A percentile compares a stretch with the other conserved stretches of the same genome.
phyloP scores from a whole-genome alignment of 2,797 vertebrate species.

The Muscicapa comitata region DNA sequence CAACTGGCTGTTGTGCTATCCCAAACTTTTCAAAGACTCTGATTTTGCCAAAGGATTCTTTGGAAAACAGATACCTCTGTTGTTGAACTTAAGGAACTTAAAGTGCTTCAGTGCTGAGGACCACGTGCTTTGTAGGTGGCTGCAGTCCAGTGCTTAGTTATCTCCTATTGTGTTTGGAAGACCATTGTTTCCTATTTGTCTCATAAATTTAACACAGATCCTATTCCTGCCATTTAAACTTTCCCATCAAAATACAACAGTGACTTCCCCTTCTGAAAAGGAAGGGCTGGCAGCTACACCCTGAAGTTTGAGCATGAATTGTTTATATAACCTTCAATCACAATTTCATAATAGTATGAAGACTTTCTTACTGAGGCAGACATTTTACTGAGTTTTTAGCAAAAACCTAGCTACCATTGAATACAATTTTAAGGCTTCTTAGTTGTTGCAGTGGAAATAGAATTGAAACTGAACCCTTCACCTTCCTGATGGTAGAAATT shows the following conservation, averaged over 20 bases:
- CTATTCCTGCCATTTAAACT: conserved; percentile 59
- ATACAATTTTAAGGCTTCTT: not conserved
- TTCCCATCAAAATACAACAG: conserved; percentile 56
- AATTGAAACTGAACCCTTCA: not conserved
- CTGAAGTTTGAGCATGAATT: conserved; percentile 44
- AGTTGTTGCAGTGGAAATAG: not conserved
- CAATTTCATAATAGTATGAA: conserved; percentile 35
- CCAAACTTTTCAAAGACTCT: not conserved
- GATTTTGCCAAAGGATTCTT: not conserved
- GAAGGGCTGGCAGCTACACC: conserved; percentile 68
- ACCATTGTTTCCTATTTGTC: conserved; percentile 67
- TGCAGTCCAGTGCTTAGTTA: conserved; percentile 36
- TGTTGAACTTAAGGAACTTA: not conserved
- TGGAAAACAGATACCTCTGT: not conserved
- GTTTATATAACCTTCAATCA: conserved; percentile 68
- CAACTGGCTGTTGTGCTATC: not conserved
- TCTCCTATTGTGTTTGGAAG: conserved; percentile 64
- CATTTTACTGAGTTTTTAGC: conserved; percentile 31
- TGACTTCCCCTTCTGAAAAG: conserved; percentile 62
- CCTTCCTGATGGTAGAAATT: not conserved
- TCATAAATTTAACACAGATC: conserved; percentile 58
- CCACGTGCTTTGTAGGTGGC: not conserved
- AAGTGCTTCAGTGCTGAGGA: not conserved
- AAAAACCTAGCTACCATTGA: not conserved
- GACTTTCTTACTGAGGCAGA: conserved; percentile 21